These are phyloP conservation scores for Nannobrachium achirus DNA, from an alignment of 2,113 vertebrate species.

Conservation along the genomic window DNA sequence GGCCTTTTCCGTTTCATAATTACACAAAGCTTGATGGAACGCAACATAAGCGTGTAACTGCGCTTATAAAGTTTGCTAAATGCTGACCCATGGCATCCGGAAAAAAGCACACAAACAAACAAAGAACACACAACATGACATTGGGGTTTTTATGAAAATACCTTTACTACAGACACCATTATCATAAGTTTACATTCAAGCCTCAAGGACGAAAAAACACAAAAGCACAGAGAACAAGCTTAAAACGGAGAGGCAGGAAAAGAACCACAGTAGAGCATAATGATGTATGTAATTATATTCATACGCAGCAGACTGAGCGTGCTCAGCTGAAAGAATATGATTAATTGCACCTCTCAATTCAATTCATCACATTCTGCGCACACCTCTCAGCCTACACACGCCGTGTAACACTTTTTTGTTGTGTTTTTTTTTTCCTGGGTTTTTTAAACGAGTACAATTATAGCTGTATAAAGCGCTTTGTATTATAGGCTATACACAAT, in stretches of 20 bases:
- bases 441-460: no score
- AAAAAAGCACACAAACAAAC: not conserved
- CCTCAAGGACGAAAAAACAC: not conserved
- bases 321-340: not conserved
- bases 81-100: no score
- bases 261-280: not conserved
- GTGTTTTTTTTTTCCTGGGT: not conserved
- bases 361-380: not conserved
- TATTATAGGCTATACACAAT: slow-evolving; percentile 37
- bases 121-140: not conserved
- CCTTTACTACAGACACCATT: slow-evolving; percentile 16
- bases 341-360: not conserved
- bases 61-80: no score
- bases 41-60: no score
- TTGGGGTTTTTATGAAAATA: slow-evolving; percentile 5
- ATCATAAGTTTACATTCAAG: slow-evolving; percentile 5
- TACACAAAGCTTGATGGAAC: no score
- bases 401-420: not conserved
- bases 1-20: no score
- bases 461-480: slow-evolving; percentile 32
- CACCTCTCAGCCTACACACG: not conserved
- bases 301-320: not conserved
- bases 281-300: not conserved
- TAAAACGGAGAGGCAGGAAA: not conserved
- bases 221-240: not conserved